Evolutionary conservation across 2,888 invertebrate genomes (phyloP), one percentile per base, ranked within the genome.

Genomic region (Erannis defoliaria): DNA sequence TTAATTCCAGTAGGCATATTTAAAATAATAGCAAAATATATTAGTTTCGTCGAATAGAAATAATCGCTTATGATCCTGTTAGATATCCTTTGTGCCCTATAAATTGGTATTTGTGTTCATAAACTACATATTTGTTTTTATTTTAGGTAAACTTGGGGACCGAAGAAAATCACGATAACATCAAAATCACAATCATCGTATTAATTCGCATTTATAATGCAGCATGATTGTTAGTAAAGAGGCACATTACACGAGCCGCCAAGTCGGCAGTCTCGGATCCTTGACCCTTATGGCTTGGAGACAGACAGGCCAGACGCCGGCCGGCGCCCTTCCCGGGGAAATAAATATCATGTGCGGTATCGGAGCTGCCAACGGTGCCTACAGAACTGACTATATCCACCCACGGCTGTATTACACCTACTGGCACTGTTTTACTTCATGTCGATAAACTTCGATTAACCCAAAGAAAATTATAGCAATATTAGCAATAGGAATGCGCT

Each of bases 211-310:
- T 18, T 19, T 18, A 16, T 5, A 58, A 58, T 33, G 12, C 21
- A 16, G 6, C 18, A 35, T 43, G 69, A 57, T 56, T 49, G 37
- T 43, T 62, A 73, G 72, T 66, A 73, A 75, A 72, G 67, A 74
- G 70, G 61, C 73, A 76, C 40, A 35, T 76, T 79, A 82, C 75
- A 81, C 79, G 78, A 75, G 78, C 67, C 76, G 74, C 54, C 72
- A 62, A 49, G 10, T 35, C 33, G 49, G 49, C 49, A 37, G 49
- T 21, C 50, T 6, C 59, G 69, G 79, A 86, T 85, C 86, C 88
- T 88, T 89, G 88, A 88, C 85, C 88, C 82, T 80, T 54, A n/a
- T n/a, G 59, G 64, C 48, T 29, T 65, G 65, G 65, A 66, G 70
- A 70, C 69, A 65, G 71, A 65, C 71, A 66, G 76, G 68, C 75